Evolutionary conservation across 2,797 vertebrate genomes (phyloP).

Genomic region (Lepidocolaptes lacrymiger): DNA sequence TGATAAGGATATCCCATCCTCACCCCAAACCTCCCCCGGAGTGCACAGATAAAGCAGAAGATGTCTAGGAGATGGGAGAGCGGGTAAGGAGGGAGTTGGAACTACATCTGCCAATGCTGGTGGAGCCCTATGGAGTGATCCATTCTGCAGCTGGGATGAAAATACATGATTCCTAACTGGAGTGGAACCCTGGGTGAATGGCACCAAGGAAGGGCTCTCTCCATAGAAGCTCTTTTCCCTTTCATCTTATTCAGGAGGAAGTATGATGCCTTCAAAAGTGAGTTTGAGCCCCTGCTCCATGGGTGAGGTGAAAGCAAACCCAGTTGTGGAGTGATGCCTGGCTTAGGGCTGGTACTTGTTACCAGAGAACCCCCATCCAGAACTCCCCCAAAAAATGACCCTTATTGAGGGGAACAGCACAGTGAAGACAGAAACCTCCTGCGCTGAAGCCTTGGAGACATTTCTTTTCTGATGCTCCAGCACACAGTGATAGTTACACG

Average conservation of each 20-base stretch:
- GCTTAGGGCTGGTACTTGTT: not conserved
- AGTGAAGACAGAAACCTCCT: not conserved
- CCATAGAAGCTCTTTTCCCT: not conserved
- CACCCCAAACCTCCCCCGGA: not conserved
- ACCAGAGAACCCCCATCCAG: not conserved
- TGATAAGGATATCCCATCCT: not conserved
- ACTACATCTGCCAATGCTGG: not conserved
- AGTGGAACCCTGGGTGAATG: not conserved
- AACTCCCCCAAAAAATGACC: not conserved
- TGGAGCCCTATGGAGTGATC: not conserved
- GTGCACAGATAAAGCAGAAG: not conserved
- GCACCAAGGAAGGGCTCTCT: fast-evolving
- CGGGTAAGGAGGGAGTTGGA: not conserved
- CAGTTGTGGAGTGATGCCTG: fast-evolving
- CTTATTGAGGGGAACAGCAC: not conserved
- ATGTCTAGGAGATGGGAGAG: not conserved
- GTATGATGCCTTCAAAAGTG: fast-evolving
- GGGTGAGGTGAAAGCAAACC: not conserved
- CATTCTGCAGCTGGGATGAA: not conserved
- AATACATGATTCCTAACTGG: fast-evolving
- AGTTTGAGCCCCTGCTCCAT: not conserved
- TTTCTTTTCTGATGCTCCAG: not conserved
- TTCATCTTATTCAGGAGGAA: not conserved
- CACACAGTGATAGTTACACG: not conserved
- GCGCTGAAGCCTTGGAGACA: not conserved